These are phyloP conservation scores for Turritopsis rubra DNA, from an alignment of 30 jellyfish, hydroid and myxozoan species.

Conservation along the genomic window DNA sequence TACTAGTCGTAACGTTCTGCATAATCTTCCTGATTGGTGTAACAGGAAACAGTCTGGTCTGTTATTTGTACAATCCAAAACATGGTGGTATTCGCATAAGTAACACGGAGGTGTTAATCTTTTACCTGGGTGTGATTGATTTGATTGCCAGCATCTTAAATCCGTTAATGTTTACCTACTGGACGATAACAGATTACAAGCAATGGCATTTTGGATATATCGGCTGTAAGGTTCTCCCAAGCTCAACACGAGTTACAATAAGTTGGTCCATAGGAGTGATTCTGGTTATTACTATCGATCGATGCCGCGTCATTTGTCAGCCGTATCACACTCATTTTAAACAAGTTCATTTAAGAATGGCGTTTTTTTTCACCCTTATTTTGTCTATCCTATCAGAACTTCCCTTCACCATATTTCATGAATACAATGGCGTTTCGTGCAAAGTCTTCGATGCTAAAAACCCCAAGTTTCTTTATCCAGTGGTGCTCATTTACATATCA, in stretches of 20 bases:
- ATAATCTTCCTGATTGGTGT: slow-evolving; percentile 42
- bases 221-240: slow-evolving; percentile 58
- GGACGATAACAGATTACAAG: slow-evolving; percentile 27
- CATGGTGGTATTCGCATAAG: slow-evolving; percentile 17
- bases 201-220: slow-evolving; percentile 56
- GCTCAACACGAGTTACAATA: slow-evolving; percentile 36
- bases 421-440: slow-evolving; percentile 28
- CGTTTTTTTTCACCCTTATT: neutral
- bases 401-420: slow-evolving; percentile 26
- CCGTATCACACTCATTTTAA: slow-evolving; percentile 43
- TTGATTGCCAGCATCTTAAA: slow-evolving; percentile 51
- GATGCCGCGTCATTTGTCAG: slow-evolving; percentile 65
- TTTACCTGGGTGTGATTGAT: slow-evolving; percentile 47
- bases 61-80: slow-evolving; percentile 35
- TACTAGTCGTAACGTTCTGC: slow-evolving; percentile 20
- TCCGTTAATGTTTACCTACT: slow-evolving; percentile 43
- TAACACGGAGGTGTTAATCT: slow-evolving; percentile 39
- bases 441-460: slow-evolving; percentile 26
- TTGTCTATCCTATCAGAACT: slow-evolving; percentile 34
- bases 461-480: slow-evolving; percentile 37
- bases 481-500: slow-evolving; percentile 16
- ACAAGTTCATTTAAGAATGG: slow-evolving; percentile 26
- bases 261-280: slow-evolving; percentile 49
- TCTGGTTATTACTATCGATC: slow-evolving; percentile 43
- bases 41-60: slow-evolving; percentile 52